Base-by-base conservation (phyloP, 2,113 vertebrate species). In the Etheostoma spectabile region DNA sequence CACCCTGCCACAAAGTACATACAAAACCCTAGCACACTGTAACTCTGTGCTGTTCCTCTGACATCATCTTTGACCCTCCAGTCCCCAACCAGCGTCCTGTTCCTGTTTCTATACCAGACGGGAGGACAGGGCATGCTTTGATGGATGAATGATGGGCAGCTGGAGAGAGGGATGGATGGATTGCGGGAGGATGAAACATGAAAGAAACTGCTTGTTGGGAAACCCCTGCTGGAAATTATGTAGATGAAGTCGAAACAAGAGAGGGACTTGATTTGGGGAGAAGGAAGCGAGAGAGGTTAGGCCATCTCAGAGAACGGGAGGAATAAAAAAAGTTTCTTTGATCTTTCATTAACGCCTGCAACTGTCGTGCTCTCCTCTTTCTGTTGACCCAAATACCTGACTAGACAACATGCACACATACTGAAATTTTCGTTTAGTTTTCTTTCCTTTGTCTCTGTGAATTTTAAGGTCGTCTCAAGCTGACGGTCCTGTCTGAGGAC, bases 401-500 rank as follows among this genome's bases (percentile, higher is more conserved):
- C 46, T 67, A 65, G 55, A 56, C 70, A 71, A 80, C 67, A 67
- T n/a, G n/a, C 12, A 14, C 61, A 19, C 53, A n/a, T 15, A 16
- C 11, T 45, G 3, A 30, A 13, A 33, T 52, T 14, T 7, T 71
- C 35, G 48, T 55, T 33, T 19, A 24, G 4, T 60, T 74, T 51
- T 72, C 16, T 79, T 30, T 46, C 13, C 8, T 66, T 11, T 80
- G 46, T 83, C 45, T 75, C 11, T 71, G 63, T 72, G 8, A 75
- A 45, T 76, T n/a, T 78, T 22, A 52, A 70, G 93, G 96, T 57
- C 95, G 93, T 56, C 94, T 99, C 56, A 96, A 97, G 67, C 95
- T 98, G 80, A 95, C 94, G 0, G 97, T 98, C 19, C 94, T 99
- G 18, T 96, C 97, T 0, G 97, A 98, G 91, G 97, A 99, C 91